These are phyloP conservation scores for Mesitornis unicolor DNA, from an alignment of 2,113 vertebrate genomes.

Conservation along the genomic window DNA sequence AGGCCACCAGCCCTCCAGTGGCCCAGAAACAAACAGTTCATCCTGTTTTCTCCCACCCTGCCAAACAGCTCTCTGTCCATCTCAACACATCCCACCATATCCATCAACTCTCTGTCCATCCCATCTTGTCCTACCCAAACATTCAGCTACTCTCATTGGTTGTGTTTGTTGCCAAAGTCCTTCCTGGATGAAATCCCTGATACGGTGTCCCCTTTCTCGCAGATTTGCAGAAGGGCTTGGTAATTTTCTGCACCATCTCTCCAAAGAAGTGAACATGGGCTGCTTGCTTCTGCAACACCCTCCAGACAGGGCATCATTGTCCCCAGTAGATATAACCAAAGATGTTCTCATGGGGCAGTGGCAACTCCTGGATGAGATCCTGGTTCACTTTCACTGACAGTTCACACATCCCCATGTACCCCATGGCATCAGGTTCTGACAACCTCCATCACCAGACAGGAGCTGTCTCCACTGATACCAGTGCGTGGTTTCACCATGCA, in stretches of 20 bases:
- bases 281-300: neutral
- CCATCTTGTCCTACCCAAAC: neutral
- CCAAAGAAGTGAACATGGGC: neutral
- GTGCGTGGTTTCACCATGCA: accelerated
- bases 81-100: neutral
- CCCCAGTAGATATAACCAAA: neutral
- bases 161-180: neutral
- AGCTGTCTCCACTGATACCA: neutral
- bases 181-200: neutral
- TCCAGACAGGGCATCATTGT: neutral
- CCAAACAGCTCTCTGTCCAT: neutral
- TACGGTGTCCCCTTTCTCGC: neutral
- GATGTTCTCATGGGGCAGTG: neutral
- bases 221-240: neutral
- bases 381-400: neutral
- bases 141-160: neutral
- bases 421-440: accelerated
- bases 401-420: neutral
- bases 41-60: neutral
- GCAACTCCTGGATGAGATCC: neutral
- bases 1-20: neutral
- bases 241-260: neutral
- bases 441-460: accelerated
- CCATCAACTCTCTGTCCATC: neutral
- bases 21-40: neutral